Conservation (phyloP, 37 sponge, comb jelly and placozoan genomes). For the Bolinopsis microptera region DNA sequence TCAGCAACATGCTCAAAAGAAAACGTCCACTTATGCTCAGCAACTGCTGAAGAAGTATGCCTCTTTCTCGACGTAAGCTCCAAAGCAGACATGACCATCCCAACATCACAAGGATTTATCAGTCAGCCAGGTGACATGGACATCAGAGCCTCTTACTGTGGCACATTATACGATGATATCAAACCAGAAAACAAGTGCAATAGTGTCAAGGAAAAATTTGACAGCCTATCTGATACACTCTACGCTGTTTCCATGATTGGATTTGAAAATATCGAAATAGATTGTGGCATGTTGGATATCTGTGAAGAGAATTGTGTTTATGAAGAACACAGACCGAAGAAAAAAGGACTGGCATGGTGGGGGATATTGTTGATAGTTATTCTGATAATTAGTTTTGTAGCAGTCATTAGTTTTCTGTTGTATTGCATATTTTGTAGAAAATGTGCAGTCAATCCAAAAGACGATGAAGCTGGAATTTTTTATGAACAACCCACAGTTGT, state of each 20-base stretch:
- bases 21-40: not conserved
- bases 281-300: not conserved
- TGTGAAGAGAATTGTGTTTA: not conserved
- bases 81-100: not conserved
- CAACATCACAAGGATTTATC: not conserved
- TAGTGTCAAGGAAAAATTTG: not conserved
- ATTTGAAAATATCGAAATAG: not conserved
- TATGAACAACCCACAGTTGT: not conserved
- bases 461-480: not conserved
- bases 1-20: not conserved
- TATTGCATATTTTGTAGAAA: not conserved
- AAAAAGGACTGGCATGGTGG: constrained; percentile 10
- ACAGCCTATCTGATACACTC: not conserved
- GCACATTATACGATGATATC: not conserved
- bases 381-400: not conserved
- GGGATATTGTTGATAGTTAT: not conserved
- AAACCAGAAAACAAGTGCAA: not conserved
- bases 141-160: not conserved
- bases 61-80: not conserved
- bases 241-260: not conserved
- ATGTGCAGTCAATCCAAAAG: not conserved
- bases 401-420: not conserved
- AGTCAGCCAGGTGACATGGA: not conserved
- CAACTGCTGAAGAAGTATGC: not conserved
- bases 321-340: not conserved